Evolutionary conservation across 2,113 vertebrate genomes (phyloP).

Genomic region (Salminus brasiliensis): DNA sequence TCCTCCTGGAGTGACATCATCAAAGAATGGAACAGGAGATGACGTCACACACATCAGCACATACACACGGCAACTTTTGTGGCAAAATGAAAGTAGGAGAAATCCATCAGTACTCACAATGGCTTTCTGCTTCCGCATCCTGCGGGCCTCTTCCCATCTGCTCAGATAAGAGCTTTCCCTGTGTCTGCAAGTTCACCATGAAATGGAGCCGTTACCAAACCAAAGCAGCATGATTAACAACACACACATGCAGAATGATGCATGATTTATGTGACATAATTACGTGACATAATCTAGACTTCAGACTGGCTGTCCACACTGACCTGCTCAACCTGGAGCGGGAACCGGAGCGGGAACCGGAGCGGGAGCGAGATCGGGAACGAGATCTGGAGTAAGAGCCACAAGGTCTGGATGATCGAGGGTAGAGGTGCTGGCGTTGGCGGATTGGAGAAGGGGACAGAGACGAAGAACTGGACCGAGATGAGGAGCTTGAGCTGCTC

Average conservation of each 20-base stretch:
- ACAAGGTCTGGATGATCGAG: slow-evolving; percentile 72
- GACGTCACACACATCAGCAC: neutral
- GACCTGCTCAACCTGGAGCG: slow-evolving; percentile 38
- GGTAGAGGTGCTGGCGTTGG: slow-evolving; percentile 58
- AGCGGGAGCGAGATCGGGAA: slow-evolving; percentile 67
- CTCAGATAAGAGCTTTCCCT: slow-evolving; percentile 1
- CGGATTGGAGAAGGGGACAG: slow-evolving; percentile 37
- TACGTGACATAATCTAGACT: neutral
- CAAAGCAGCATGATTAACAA: too few relatives aligned
- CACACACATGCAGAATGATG: too few relatives aligned
- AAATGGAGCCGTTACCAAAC: neutral
- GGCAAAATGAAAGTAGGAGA: neutral
- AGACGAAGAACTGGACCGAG: slow-evolving; percentile 64
- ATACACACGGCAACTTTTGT: neutral
- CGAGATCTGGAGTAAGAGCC: slow-evolving; percentile 69
- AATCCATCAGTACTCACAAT: slow-evolving; percentile 66
- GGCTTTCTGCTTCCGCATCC: slow-evolving; percentile 69
- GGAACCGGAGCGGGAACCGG: slow-evolving; percentile 59
- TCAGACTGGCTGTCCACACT: neutral
- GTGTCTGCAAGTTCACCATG: slow-evolving; percentile 13
- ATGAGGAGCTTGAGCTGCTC: slow-evolving; percentile 64
- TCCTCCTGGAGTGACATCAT: slow-evolving; percentile 81
- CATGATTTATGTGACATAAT: too few relatives aligned
- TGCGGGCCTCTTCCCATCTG: slow-evolving; percentile 54
- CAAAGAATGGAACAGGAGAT: neutral